These are phyloP conservation scores for Molanna angustata DNA, from an alignment of 2,888 invertebrate genomes.

Conservation along the genomic window DNA sequence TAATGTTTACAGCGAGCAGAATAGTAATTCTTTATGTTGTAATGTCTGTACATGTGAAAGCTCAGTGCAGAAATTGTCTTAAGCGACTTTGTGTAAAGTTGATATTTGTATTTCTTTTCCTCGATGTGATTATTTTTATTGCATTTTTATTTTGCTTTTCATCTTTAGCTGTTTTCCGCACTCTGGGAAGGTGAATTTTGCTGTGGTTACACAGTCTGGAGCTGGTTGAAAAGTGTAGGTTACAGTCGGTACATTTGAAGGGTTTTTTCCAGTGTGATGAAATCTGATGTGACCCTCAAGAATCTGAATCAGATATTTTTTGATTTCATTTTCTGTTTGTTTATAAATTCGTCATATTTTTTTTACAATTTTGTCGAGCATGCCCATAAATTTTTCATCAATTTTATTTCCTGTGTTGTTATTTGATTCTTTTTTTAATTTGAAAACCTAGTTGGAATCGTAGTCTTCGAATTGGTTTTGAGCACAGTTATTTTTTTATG, in stretches of 20 bases:
- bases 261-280: too few species aligned
- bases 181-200: conserved; percentile 45
- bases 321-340: too few species aligned
- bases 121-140: conserved; percentile 45
- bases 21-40: conserved; percentile 47
- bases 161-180: conserved; percentile 55
- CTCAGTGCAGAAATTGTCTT: conserved; percentile 46
- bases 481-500: neutral
- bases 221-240: conserved; percentile 48
- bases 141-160: conserved; percentile 46
- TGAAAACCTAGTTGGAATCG: neutral
- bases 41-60: conserved; percentile 47
- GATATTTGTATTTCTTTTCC: conserved; percentile 41
- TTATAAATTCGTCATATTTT: too few species aligned
- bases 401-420: neutral
- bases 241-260: conserved; percentile 46
- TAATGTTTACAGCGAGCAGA: too few species aligned
- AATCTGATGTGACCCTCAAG: too few species aligned
- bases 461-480: neutral
- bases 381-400: neutral
- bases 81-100: conserved; percentile 45
- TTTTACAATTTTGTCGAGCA: neutral
- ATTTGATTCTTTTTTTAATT: neutral
- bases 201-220: conserved; percentile 47
- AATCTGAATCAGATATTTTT: too few species aligned